Base-by-base conservation (phyloP, 2,113 vertebrate species). In the Lamprotornis superbus region DNA sequence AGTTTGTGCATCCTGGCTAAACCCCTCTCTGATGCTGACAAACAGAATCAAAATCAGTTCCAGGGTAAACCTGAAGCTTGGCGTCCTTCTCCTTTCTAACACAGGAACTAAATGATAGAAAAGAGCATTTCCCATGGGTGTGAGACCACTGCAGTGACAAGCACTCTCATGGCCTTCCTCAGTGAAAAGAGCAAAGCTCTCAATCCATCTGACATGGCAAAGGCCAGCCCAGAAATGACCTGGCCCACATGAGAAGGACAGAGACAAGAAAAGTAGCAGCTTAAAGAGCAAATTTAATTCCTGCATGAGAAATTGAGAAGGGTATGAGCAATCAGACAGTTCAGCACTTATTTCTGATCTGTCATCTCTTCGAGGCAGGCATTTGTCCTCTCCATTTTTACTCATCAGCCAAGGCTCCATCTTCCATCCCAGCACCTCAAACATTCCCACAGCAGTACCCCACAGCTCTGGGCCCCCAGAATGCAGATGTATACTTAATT, bases 291-390 rank as follows among this genome's bases (percentile, higher is more conserved):
- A 80, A 87, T 67, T 47, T 35, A 87, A 88, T 37, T 86, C 35
- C 64, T 50, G 68, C 56, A 68, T 10, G 33, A 91, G 44, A 75
- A 78, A 78, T 10, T 15, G n/a, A 89, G 47, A 81, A 81, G 83
- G 55, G 7, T 0, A 42, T 39, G 49, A 71, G 31, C 39, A 76
- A 65, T 6, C 13, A 37, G 6, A 49, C 6, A 78, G 33, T 19
- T 92, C 69, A 78, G 39, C 16, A 21, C 37, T 53, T 74, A 57
- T 50, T 68, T 70, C 35, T 60, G 24, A 56, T 46, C 42, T 46
- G 5, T 21, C 21, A 16, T 9, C 25, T 79, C 67, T 30, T 47
- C 0, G 0, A 74, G 7, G 6, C 40, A 63, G 12, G 5, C 30
- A 60, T 40, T 44, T 52, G 35, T 60, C 22, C 68, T 78, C 65